Conservation (phyloP, 1,140 invertebrate genomes). For the Centruroides sculpturatus region DNA sequence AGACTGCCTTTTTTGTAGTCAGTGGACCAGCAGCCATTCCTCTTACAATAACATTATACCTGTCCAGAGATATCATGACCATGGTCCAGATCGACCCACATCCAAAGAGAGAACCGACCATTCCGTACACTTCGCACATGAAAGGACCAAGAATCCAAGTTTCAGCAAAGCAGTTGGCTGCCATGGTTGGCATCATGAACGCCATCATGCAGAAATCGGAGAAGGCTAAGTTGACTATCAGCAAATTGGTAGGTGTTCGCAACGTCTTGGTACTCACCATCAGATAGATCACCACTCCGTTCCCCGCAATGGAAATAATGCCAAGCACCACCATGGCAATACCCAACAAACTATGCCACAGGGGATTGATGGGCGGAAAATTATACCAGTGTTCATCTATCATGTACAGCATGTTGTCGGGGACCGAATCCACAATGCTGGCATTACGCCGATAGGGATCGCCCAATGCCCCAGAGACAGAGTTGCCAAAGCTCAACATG, state of each 20-base stretch:
- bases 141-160: constrained; percentile 69
- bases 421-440: constrained; percentile 55
- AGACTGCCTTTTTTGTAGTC: constrained; percentile 46
- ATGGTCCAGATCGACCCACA: constrained; percentile 68
- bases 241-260: constrained; percentile 63
- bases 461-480: not conserved
- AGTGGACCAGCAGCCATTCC: constrained; percentile 53
- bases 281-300: constrained; percentile 71
- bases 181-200: constrained; percentile 52
- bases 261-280: constrained; percentile 58
- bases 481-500: not conserved
- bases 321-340: constrained; percentile 55
- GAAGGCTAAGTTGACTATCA: constrained; percentile 70
- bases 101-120: constrained; percentile 61
- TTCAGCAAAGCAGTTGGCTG: constrained; percentile 69
- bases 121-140: constrained; percentile 63
- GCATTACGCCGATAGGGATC: constrained; percentile 32
- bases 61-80: constrained; percentile 61
- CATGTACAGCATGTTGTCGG: constrained; percentile 52
- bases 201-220: constrained; percentile 80
- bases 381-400: constrained; percentile 58
- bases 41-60: constrained; percentile 73
- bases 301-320: constrained; percentile 51
- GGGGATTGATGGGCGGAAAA: constrained; percentile 55
- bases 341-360: constrained; percentile 62